Evolutionary conservation across 2,888 invertebrate species (phyloP), one percentile per base, ranked within the genome.

Genomic region (Cephonodes hylas): DNA sequence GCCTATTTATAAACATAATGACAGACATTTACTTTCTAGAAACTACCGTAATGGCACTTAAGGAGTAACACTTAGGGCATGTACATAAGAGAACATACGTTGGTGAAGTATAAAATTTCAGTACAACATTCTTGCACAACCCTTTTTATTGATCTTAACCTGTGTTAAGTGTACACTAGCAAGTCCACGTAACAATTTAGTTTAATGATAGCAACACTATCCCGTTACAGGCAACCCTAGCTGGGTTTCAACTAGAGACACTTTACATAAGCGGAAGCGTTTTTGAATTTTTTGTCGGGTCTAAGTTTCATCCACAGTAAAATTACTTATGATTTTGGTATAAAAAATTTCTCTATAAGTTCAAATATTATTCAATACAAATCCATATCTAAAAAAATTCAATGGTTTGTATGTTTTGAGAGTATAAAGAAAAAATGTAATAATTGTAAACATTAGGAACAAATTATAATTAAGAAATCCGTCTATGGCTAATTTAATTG

Each of bases 201-300:
- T 81, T 83, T 83, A 79, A 85, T 81, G 83, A 83, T 85, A 84
- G 84, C 83, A 80, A 83, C 77, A 77, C 84, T 84, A 88, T 89
- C 84, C 71, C 71, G 79, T 89, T 87, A 84, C 89, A 64, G 73
- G 74, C 81, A 85, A 83, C 87, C 86, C 84, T 86, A 83, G 74
- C 74, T 73, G 67, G 67, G 66, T 68, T 67, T 66, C 63, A 69
- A 60, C 58, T 44, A 59, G 44, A 61, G 20, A 60, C 61, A 60
- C 58, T 59, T 66, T 66, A 53, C 25, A 59, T 25, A 63, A 66
- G 70, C 69, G 63, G 60, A 42, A 75, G 79, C 77, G 79, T 53
- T 68, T 46, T n/a, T 34, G 6, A 18, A n/a, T 18, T 18, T 10
- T 22, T 13, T 38, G 13, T 48, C 15, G 18, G 8, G 3, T 8